Base-by-base conservation (phyloP, 2,888 invertebrate genomes). In the Acleris emargana region DNA sequence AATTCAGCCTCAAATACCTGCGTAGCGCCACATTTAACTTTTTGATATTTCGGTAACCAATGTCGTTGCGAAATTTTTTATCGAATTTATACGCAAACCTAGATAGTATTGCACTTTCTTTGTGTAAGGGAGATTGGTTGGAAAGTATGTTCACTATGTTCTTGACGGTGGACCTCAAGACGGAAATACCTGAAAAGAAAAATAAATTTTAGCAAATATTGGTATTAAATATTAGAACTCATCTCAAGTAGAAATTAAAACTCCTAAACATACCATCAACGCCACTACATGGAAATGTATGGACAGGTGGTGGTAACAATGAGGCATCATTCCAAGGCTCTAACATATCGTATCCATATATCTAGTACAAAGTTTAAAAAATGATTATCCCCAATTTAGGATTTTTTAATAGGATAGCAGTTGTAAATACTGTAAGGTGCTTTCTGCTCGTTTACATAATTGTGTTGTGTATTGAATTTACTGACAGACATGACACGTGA, bases 11-110 rank as follows among this genome's bases (percentile, higher is more conserved):
- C 47, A 93, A 80, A 77, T 93, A 94, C 75, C 88, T 94, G 6
- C 88, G 82, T 25, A 94, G 71, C 3, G 93, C 90, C 67, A 89
- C 84, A 68, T 94, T 93, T 0, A 93, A 86, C 81, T 94, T 94
- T 71, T 88, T 93, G 68, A 94, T 90, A 70, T 87, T 85, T 70
- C 91, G 91, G 52, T 93, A 89, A 0, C 94, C 94, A 66, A 94
- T 94, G 70, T 94, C 94, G 69, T 85, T 91, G 17, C 94, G 86
- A 73, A 94, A 94, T 77, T 94, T 94, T 66, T 88, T 91, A 70
- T 94, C 93, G 83, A 92, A 93, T 72, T 94, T 93, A 72, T 94
- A 94, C 28, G 94, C 77, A 72, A 94, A 84, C 72, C 94, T 87
- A 53, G 94, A 94, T 2, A 94, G 78, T 67, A 94, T 73, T 3